Conservation (phyloP, 2,888 invertebrate species). For the Macrophya alboannulata region DNA sequence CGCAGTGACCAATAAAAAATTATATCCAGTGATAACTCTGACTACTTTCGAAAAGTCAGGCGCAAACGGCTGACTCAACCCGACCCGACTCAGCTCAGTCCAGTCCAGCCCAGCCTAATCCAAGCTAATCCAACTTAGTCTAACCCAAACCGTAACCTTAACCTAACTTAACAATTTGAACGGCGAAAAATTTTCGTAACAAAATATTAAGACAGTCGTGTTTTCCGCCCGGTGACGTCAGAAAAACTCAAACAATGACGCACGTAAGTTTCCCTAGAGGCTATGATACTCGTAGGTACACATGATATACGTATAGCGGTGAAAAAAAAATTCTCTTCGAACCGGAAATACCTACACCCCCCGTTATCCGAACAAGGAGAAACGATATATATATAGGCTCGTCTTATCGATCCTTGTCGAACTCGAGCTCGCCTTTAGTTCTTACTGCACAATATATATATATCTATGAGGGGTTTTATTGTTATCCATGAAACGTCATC, state of each 20-base stretch:
- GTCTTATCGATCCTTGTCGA: background rate
- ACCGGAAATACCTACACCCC: background rate
- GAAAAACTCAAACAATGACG: slow-evolving; percentile 2
- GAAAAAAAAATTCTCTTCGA: background rate
- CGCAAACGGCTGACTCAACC: slow-evolving; percentile 39
- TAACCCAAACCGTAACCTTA: background rate
- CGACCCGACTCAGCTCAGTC: background rate
- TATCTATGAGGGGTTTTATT: background rate
- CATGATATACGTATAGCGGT: background rate
- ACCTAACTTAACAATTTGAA: background rate
- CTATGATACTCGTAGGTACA: no score
- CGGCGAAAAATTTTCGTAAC: background rate
- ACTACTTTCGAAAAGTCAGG: slow-evolving; percentile 37
- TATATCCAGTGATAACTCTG: slow-evolving; percentile 40
- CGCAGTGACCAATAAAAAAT: slow-evolving; percentile 22
- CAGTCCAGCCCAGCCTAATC: background rate
- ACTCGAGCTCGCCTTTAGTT: background rate
- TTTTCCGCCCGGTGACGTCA: background rate
- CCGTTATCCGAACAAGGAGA: background rate
- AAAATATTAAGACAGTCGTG: background rate
- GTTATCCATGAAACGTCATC: background rate
- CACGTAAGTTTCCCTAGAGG: background rate
- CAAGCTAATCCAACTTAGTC: background rate
- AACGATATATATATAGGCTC: background rate
- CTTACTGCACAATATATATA: background rate